Conservation (phyloP, 2,113 vertebrate species). For the Microcebus murinus region DNA sequence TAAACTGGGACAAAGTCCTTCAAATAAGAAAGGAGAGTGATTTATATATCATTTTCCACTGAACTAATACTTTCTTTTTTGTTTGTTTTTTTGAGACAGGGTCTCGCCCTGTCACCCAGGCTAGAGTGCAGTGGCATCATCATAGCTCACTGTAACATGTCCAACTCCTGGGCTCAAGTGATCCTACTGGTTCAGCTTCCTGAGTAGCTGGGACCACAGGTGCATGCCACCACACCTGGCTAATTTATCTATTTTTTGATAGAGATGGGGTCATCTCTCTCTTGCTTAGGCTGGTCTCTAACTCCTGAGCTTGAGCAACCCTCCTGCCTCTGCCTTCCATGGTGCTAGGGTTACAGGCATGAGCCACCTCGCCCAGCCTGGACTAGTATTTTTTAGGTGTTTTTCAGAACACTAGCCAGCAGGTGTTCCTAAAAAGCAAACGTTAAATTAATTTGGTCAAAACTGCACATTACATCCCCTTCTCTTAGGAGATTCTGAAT, state of each 20-base stretch:
- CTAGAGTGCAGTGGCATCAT: neutral
- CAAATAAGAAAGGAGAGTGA: neutral
- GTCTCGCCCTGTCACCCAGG: neutral
- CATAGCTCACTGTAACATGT: no score
- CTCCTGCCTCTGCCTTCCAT: neutral
- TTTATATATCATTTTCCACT: conserved; percentile 7
- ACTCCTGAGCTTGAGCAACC: neutral
- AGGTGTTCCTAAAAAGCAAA: neutral
- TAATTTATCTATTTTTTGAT: no score
- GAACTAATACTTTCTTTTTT: neutral
- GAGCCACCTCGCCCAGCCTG: neutral
- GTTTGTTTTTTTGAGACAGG: neutral
- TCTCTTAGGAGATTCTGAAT: neutral
- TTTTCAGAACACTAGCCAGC: neutral
- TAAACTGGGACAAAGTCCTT: neutral
- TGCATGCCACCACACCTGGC: no score
- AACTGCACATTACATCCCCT: neutral
- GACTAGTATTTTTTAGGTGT: neutral
- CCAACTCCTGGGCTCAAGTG: no score
- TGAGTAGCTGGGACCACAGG: no score
- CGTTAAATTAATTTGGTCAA: neutral
- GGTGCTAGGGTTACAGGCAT: neutral
- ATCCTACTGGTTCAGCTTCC: no score
- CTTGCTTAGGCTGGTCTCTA: neutral
- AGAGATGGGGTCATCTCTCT: no score